Percentiles rank a stretch among this genome's conserved stretches.
These are phyloP conservation scores for Sturnira hondurensis DNA, from an alignment of 2,113 vertebrate species.

Conservation along the genomic window DNA sequence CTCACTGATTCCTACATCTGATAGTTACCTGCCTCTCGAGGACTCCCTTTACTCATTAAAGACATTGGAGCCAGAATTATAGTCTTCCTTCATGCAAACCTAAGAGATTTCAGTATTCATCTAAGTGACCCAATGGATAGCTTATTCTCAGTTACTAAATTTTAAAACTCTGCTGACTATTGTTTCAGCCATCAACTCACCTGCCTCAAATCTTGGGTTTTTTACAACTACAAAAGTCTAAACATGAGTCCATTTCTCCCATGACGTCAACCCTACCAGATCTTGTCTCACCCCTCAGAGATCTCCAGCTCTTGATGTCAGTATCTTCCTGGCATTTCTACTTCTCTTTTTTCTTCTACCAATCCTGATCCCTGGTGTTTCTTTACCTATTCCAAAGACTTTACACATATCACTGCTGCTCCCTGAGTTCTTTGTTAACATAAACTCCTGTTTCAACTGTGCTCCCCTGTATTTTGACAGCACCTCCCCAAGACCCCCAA, in stretches of 20 bases:
- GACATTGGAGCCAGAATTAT: not conserved
- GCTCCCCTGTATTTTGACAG: not conserved
- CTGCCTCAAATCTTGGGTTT: not conserved
- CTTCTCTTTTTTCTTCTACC: not conserved
- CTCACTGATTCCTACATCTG: not conserved
- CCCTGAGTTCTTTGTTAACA: not conserved
- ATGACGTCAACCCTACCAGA: not conserved
- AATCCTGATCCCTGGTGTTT: not conserved
- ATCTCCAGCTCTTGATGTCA: not conserved
- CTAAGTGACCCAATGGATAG: not conserved
- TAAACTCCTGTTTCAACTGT: not conserved
- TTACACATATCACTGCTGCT: not conserved
- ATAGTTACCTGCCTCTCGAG: not conserved
- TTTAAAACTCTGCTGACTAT: not conserved
- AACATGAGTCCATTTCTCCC: not conserved
- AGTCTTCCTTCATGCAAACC: not conserved
- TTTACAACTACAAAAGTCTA: not conserved
- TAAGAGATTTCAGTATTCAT: not conserved
- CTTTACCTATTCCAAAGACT: not conserved
- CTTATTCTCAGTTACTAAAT: not conserved
- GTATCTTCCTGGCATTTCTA: not conserved
- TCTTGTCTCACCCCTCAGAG: not conserved
- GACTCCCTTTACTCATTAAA: not conserved
- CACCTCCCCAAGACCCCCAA: not conserved
- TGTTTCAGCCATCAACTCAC: not conserved